Base-by-base conservation (phyloP, 2,888 invertebrate genomes). In the Belgica antarctica region DNA sequence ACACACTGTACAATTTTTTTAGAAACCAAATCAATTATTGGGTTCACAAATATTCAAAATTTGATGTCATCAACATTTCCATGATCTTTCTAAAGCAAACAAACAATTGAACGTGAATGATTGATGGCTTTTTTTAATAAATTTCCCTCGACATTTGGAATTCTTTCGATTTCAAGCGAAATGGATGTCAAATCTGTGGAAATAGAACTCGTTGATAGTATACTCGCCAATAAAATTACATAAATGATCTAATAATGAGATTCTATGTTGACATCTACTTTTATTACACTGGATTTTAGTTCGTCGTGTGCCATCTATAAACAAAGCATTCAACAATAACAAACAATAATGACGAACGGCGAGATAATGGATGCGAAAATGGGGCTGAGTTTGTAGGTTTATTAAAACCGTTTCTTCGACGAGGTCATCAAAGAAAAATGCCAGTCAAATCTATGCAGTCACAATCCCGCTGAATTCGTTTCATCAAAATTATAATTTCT, bases 261-360 rank as follows among this genome's bases (percentile, higher is more conserved):
- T 59, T 19, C 59, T 25, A n/a, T 59, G 59, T 59, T 59, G 59
- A 59, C 59, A 59, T 59, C 27, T n/a, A 17, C 52, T 4, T 52
- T 52, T 52, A 52, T n/a, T 17, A 52, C 52, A 52, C 52, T 22
- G 52, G 52, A 52, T 52, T 52, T 52, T 17, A 52, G 52, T 17
- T 22, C 52, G 22, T 52, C 52, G 52, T 52, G 22, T 52, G 52
- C n/a, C 19, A 17, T 52, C 52, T 52, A 52, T 52, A 52, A 52
- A 52, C 52, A 52, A 52, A 17, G 8, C 52, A 22, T 52, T 52
- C 17, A 52, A 52, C 52, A 52, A 52, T n/a, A 52, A 22, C 52
- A 22, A 52, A 52, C 52, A 52, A 52, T 22, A 52, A 52, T 22
- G 52, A 52, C n/a, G 52, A n/a, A 52, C 19, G n/a, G 22, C 19